Percentiles rank a stretch among this genome's conserved stretches.
These are phyloP conservation scores for Prunella fulvescens DNA, from an alignment of 2,113 vertebrate genomes.

Conservation along the genomic window DNA sequence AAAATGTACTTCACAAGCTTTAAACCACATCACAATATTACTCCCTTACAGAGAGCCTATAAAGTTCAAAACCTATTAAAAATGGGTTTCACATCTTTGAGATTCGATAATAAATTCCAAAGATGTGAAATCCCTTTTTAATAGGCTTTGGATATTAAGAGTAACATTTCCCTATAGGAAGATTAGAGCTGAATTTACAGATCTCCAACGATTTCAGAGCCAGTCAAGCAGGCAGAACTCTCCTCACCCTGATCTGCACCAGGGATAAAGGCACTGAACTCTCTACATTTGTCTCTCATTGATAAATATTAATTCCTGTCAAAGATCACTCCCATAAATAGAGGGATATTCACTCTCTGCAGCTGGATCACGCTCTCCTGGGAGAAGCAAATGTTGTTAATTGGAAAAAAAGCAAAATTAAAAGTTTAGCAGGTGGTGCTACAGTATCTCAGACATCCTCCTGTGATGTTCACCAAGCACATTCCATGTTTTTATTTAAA, in stretches of 20 bases:
- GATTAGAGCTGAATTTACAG: neutral
- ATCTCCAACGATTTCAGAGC: neutral
- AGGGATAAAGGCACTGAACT: neutral
- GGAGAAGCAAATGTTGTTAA: neutral
- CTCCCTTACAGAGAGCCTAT: neutral
- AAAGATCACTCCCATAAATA: neutral
- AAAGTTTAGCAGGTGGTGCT: neutral
- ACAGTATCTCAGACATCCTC: neutral
- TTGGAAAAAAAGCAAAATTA: neutral
- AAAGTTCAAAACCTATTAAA: neutral
- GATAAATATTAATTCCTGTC: neutral
- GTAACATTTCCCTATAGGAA: neutral
- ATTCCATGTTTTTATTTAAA: neutral
- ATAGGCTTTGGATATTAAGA: slow-evolving; percentile 8
- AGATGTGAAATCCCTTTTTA: slow-evolving; percentile 21
- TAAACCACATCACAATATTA: neutral
- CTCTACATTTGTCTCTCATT: neutral
- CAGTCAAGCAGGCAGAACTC: neutral
- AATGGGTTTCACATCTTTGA: neutral
- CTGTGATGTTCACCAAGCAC: neutral
- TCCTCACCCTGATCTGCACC: neutral
- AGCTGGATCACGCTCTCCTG: neutral
- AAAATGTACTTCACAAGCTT: neutral
- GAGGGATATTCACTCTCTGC: neutral
- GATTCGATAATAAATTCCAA: neutral